A percentile compares a stretch with the other conserved stretches of the same genome.
phyloP scores from a whole-genome alignment of 1,140 invertebrate genomes.

The Drosophila paulistorum region DNA sequence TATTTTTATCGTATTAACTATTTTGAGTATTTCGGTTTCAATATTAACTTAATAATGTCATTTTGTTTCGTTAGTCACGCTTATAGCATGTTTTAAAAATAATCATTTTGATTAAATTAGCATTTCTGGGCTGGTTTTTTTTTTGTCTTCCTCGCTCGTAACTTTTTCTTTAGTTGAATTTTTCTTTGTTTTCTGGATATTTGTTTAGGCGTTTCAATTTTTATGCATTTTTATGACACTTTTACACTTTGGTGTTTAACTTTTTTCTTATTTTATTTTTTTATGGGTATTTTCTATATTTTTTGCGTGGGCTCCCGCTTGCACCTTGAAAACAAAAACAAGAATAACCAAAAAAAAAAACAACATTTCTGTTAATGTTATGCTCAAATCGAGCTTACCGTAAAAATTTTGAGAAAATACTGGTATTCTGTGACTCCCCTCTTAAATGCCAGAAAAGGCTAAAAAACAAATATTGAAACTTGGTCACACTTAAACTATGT shows the following conservation, averaged over 20 bases:
- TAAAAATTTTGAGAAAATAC: too few species aligned
- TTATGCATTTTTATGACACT: conserved; percentile 38
- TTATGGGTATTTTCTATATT: conserved; percentile 1
- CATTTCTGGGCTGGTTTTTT: conserved; percentile 14
- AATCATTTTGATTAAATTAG: conserved; percentile 45
- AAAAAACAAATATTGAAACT: too few species aligned
- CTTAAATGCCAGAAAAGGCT: too few species aligned
- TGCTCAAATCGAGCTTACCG: too few species aligned
- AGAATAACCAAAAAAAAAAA: too few species aligned
- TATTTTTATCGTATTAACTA: conserved; percentile 14
- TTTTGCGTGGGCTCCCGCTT: conserved; percentile 6
- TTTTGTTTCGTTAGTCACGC: conserved; percentile 71
- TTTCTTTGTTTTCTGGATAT: conserved; percentile 15
- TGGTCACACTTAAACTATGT: too few species aligned
- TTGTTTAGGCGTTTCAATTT: conserved; percentile 13
- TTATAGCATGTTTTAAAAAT: conserved; percentile 55
- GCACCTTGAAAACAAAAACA: conserved; percentile 8
- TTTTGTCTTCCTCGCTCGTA: background rate
- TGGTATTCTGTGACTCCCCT: too few species aligned
- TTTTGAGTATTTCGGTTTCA: conserved; percentile 43
- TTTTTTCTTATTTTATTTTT: conserved; percentile 4
- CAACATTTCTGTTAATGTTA: too few species aligned
- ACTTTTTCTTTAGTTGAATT: background rate
- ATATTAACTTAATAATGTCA: conserved; percentile 48
- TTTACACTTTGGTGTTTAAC: conserved; percentile 43